Base-by-base conservation (phyloP, 2,888 invertebrate species). In the Candidula unifasciata region DNA sequence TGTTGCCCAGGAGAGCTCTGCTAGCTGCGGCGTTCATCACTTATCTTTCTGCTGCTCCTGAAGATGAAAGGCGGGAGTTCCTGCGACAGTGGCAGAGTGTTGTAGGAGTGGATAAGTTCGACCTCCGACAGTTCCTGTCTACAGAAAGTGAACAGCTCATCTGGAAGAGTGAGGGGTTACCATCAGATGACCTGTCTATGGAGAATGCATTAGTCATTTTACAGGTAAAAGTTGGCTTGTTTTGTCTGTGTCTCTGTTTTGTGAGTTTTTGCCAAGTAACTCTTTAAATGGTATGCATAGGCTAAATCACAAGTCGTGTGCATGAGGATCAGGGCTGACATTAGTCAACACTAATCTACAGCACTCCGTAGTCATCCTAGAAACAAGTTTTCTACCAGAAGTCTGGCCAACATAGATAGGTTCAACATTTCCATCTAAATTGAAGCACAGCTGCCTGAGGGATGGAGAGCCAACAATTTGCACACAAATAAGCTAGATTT, bases 121-220 rank as follows among this genome's bases (percentile, higher is more conserved):
- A 95, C 88, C 92, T 96, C 74, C 93, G 95, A 79, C 93, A 93
- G 37, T 96, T 96, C 90, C 93, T 96, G 82, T 95, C 95, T 74
- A 95, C 95, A 0, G 97, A 97, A 93, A 95, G 96, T 86, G 97
- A 97, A 89, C 96, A 96, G 90, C 93, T 98, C 78, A 96, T 96
- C 88, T 98, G 98, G 97, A 96, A 96, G 92, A 95, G 96, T 0
- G 96, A 97, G 91, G 97, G 97, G 0, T 94, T 98, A 10, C 96
- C 97, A 0, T 95, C 96, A 0, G 97, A 97, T 93, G 95, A 95
- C 84, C 94, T 96, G 18, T 96, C 97, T 6, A 94, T 96, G 79
- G 97, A 97, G 94, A 97, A 97, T 93, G 97, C 96, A 10, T 95
- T 97, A 24, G 95, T 96, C 74, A 96, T 97, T 87, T 95, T 96